Conservation (phyloP, 2,113 vertebrate genomes). For the Argyrosomus japonicus region DNA sequence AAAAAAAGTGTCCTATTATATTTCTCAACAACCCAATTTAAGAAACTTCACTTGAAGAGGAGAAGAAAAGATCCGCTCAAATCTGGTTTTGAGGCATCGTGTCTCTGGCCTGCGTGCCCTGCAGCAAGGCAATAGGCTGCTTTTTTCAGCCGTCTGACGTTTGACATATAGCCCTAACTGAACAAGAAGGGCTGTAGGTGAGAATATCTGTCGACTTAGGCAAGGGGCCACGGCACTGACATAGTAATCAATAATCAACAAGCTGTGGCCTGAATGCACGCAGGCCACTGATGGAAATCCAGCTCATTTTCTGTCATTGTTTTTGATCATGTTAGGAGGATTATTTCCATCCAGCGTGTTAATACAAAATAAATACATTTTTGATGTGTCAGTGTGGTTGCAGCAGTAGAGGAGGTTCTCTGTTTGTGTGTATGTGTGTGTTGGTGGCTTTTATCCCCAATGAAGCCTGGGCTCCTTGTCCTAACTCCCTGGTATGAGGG, state of each 20-base stretch:
- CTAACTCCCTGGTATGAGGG: conserved; percentile 80
- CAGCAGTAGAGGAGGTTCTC: background rate
- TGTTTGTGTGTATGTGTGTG: conserved; percentile 25
- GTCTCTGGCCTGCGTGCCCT: conserved; percentile 50
- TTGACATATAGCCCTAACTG: conserved; percentile 45
- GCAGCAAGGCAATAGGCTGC: conserved; percentile 51
- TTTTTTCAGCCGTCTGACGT: conserved; percentile 51
- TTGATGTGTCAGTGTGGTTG: background rate
- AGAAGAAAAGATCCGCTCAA: conserved; percentile 55
- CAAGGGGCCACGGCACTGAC: conserved; percentile 4
- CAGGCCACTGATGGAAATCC: background rate
- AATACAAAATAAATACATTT: background rate
- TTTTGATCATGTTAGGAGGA: background rate
- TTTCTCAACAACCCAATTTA: conserved; percentile 47
- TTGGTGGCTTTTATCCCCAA: conserved; percentile 57
- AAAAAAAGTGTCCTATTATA: conserved; percentile 56
- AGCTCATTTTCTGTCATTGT: background rate
- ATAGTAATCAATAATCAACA: conserved; percentile 59
- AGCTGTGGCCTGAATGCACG: conserved; percentile 40
- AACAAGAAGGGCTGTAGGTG: conserved; percentile 30
- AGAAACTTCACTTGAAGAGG: conserved; percentile 48
- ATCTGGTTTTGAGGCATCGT: conserved; percentile 50
- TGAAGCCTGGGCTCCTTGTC: conserved; percentile 53
- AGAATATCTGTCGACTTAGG: conserved; percentile 60
- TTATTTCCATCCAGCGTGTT: background rate